Base-by-base conservation (phyloP, 64 coral and sea anemone genomes). In the Exaiptasia diaphana region DNA sequence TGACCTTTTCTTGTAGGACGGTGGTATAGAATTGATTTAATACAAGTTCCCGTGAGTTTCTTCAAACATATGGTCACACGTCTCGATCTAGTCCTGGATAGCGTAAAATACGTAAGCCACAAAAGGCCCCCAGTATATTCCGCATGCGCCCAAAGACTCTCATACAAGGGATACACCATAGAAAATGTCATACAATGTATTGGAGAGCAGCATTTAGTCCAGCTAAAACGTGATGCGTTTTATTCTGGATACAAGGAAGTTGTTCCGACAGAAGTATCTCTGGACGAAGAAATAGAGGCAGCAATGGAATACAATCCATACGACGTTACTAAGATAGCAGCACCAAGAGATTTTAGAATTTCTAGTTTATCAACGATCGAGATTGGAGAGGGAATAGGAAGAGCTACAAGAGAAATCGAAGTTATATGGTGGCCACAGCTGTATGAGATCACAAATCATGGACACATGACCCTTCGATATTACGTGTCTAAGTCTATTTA, bases 401-500 rank as follows among this genome's bases (percentile, higher is more conserved):
- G 68, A 45, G 11, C 4, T 4, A 71, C 68, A 0, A 43, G 68
- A 22, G 68, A 71, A 24, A 14, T 71, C 11, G 38, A 40, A 24
- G 4, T 71, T 3, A 44, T 71, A 6, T 45, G 68, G 68, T 71
- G 68, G 68, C 38, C 68, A 44, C 23, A 71, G 24, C 38, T 71
- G 2, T 71, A 41, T 12, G 12, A 36, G 11, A 14, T 11, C 43
- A 42, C 38, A 9, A 71, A 42, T 11, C 41, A 71, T 44, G 68
- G 68, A 42, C 38, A 71, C 18, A 15, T 71, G 5, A 44, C 68
- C 20, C 14, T 71, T 15, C 0, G 41, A 4, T 71, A 41, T 22
- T 71, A 21, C 42, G 12, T 71, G 62, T 14, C 32, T 38, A 46
- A 46, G 15, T 8, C 43, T 46, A 7, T 46, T 46, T 46, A 7